A percentile compares a stretch with the other conserved stretches of the same genome.
These are phyloP conservation scores for Loriculus beryllinus DNA, from an alignment of 2,797 vertebrate species.

Conservation along the genomic window DNA sequence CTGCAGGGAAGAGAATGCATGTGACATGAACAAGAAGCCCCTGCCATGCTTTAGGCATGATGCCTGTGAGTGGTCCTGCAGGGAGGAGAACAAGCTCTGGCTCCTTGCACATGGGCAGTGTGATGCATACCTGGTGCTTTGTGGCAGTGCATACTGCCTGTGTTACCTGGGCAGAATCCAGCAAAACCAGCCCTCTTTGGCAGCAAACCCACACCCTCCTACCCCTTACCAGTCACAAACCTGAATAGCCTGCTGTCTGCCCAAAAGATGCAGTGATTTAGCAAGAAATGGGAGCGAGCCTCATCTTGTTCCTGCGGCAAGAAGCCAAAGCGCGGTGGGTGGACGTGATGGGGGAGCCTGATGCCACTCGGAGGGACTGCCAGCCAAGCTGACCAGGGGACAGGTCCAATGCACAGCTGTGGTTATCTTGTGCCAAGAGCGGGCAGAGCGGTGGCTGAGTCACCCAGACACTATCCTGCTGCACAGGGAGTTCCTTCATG, in stretches of 20 bases:
- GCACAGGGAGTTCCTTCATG: background rate
- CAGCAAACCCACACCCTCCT: background rate
- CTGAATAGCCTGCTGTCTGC: background rate
- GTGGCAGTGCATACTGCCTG: background rate
- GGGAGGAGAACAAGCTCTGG: background rate
- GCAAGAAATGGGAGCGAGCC: slow-evolving; percentile 5
- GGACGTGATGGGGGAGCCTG: background rate
- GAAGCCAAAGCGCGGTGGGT: background rate
- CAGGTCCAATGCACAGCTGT: background rate
- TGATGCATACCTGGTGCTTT: background rate
- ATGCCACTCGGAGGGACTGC: too few relatives aligned
- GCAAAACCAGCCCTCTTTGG: background rate
- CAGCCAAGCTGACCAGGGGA: background rate
- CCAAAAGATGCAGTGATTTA: background rate
- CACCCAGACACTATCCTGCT: background rate
- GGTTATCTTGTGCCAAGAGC: background rate
- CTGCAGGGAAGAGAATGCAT: background rate
- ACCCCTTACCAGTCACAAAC: background rate
- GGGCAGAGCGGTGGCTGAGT: background rate
- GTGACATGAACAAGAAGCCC: accelerated
- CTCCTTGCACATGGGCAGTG: background rate
- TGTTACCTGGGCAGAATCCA: background rate
- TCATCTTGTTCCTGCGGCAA: background rate
- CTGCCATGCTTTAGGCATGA: background rate
- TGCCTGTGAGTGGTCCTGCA: background rate